Conservation (phyloP, 2,797 vertebrate genomes). For the Siniperca obscura region DNA sequence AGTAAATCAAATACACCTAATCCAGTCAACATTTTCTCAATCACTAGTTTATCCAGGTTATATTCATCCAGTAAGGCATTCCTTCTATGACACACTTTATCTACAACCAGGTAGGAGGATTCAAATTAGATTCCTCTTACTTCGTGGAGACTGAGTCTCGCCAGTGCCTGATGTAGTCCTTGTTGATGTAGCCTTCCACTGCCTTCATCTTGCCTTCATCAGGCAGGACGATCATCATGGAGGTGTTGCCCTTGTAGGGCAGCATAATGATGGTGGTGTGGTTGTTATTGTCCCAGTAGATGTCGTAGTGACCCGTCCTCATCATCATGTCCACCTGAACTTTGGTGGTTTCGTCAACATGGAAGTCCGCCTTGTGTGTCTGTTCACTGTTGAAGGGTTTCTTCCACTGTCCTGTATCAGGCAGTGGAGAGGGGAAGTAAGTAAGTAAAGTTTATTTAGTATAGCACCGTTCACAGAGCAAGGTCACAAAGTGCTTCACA, state of each 20-base stretch:
- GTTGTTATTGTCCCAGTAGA: slow-evolving; percentile 79
- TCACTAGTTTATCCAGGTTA: neutral
- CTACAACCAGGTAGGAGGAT: too few relatives aligned
- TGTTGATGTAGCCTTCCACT: slow-evolving; percentile 81
- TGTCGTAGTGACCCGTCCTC: slow-evolving; percentile 79
- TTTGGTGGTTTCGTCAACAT: slow-evolving; percentile 73
- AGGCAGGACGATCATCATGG: slow-evolving; percentile 88
- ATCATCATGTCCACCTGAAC: slow-evolving; percentile 90
- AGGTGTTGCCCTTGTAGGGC: slow-evolving; percentile 86
- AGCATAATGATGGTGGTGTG: slow-evolving; percentile 83
- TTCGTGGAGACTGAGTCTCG: slow-evolving; percentile 61
- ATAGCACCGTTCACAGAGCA: too few relatives aligned
- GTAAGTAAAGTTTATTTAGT: too few relatives aligned
- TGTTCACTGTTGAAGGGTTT: slow-evolving; percentile 83
- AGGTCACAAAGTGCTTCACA: too few relatives aligned
- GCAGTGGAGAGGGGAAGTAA: too few relatives aligned
- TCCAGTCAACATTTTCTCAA: neutral
- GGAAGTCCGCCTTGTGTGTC: slow-evolving; percentile 84
- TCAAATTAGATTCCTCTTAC: slow-evolving; percentile 57
- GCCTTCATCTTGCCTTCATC: slow-evolving; percentile 81
- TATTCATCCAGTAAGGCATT: neutral
- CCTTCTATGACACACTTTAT: neutral
- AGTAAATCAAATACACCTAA: neutral
- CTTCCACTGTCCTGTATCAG: slow-evolving; percentile 83
- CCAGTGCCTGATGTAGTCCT: slow-evolving; percentile 79